Evolutionary conservation across 1,140 invertebrate species (phyloP), one percentile per base, ranked within the genome.

Genomic region (Drosophila ohnishii): DNA sequence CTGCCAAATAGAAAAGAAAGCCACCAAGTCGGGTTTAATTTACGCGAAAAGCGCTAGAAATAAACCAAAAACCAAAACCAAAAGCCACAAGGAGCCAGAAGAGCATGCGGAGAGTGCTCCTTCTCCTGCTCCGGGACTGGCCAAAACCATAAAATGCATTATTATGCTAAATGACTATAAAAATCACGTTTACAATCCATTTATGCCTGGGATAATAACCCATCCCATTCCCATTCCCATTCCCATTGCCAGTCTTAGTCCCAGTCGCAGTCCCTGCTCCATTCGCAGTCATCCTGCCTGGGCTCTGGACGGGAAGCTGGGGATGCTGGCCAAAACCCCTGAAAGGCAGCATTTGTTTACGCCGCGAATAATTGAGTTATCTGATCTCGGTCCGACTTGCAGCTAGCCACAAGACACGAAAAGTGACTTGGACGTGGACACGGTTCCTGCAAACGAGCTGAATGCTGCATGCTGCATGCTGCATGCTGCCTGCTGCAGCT

Each of bases 91-190:
- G 11, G 56, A 48, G 11, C 11, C 11, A 40, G 14, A 9, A 30
- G 25, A 37, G 57, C 10, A 42, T 32, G 11, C 34, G 48, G 56
- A 5, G 47, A 39, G 56, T 22, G 51, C 45, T 35, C 19, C 47
- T 37, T 44, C 25, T 53, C 47, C 59, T 2, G 3, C 34, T 10
- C 10, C 10, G n/a, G 48, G 65, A 60, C 71, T 72, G 79, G 76
- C 60, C 59, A 59, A 72, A 84, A 79, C 83, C 83, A 87, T 87
- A 87, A 87, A 91, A 90, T 90, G 85, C 90, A 90, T 90, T 90
- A 91, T 91, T 91, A 91, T 90, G 86, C 90, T 91, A 91, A 91
- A 91, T 91, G 90, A 90, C 90, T 90, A 91, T 91, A 91, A 91
- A 91, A 91, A 90, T 90, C 90, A 91, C 90, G 90, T 91, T 91